Evolutionary conservation across 2,888 invertebrate species (phyloP).

Genomic region (Amaurobius ferox): DNA sequence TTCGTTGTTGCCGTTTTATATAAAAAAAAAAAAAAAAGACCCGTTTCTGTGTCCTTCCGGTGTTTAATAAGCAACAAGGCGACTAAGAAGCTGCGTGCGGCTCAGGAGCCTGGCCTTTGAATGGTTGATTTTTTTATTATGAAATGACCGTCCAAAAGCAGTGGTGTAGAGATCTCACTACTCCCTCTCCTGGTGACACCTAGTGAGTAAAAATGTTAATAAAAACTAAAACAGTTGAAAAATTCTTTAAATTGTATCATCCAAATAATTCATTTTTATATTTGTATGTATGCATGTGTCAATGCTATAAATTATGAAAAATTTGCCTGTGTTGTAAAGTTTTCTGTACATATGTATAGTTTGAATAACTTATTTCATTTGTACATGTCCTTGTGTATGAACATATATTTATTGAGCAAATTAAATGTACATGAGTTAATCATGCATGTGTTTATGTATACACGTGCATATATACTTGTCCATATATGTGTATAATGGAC

Average conservation of each 20-base stretch:
- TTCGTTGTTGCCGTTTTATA: constrained; percentile 66
- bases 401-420: no score
- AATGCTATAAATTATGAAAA: no score
- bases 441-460: no score
- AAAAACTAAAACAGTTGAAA: not conserved
- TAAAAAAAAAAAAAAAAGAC: constrained; percentile 21
- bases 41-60: constrained; percentile 59
- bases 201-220: not conserved
- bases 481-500: no score
- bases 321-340: no score
- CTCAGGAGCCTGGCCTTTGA: constrained; percentile 56
- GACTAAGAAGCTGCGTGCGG: constrained; percentile 45
- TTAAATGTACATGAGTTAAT: no score
- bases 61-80: constrained; percentile 40
- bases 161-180: not conserved
- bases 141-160: constrained; percentile 67
- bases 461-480: no score
- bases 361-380: no score
- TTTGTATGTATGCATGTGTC: constrained; percentile 10
- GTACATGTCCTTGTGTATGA: no score
- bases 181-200: not conserved
- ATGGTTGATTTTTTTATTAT: constrained; percentile 64
- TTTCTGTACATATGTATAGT: no score
- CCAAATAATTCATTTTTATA: not conserved
- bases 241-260: constrained; percentile 18